These are phyloP conservation scores for Phengaris arion DNA, from an alignment of 2,888 invertebrate genomes.

Conservation along the genomic window DNA sequence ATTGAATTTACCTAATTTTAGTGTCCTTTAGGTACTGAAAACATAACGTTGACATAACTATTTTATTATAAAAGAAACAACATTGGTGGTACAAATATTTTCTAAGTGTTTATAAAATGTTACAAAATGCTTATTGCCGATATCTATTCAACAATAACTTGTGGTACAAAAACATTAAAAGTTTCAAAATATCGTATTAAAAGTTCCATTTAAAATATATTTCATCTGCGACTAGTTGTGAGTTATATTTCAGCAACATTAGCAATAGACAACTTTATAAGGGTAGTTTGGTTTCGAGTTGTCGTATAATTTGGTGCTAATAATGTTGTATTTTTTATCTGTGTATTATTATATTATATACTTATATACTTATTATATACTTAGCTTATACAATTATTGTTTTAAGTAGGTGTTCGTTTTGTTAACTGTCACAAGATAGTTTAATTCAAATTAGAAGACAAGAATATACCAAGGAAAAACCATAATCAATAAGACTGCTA, in stretches of 20 bases:
- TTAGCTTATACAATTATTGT: too few species aligned
- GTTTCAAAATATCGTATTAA: not conserved
- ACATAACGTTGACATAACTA: not conserved
- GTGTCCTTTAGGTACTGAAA: not conserved
- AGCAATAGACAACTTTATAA: not conserved
- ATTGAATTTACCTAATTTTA: too few species aligned
- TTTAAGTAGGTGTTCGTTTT: too few species aligned
- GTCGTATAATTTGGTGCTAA: not conserved
- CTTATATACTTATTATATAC: too few species aligned
- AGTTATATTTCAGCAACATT: not conserved
- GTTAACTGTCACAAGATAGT: too few species aligned
- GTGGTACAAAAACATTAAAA: not conserved
- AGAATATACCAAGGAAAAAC: too few species aligned
- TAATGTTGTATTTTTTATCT: too few species aligned
- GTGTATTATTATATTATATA: too few species aligned
- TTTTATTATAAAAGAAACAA: constrained; percentile 14
- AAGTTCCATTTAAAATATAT: not conserved
- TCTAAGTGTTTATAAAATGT: not conserved
- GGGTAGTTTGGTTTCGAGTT: not conserved
- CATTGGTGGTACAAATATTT: constrained; percentile 23
- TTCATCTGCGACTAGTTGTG: too few species aligned
- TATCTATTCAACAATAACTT: not conserved
- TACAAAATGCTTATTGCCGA: not conserved
- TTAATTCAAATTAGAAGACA: too few species aligned
- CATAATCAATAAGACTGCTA: too few species aligned